phyloP scores from a whole-genome alignment of 1,140 invertebrate species.

The Bombus haemorrhoidalis region DNA sequence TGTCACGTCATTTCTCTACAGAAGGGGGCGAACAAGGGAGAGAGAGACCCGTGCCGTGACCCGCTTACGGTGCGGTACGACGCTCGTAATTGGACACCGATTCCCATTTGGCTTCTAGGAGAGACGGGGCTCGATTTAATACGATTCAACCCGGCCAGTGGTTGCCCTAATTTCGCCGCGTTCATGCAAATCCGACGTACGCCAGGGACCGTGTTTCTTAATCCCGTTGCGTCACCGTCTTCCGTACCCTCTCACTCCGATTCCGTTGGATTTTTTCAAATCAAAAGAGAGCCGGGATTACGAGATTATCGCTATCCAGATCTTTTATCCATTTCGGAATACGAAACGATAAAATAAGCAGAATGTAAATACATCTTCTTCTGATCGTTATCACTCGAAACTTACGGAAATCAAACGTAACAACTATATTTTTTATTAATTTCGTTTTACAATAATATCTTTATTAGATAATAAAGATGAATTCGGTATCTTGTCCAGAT shows the following conservation, averaged over 20 bases:
- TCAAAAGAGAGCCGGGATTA: background rate
- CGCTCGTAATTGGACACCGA: slow-evolving; percentile 60
- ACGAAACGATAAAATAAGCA: no score
- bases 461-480: no score
- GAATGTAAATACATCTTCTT: no score
- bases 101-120: slow-evolving; percentile 47
- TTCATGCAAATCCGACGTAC: slow-evolving; percentile 57
- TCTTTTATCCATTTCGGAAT: no score
- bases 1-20: slow-evolving; percentile 15
- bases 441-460: no score
- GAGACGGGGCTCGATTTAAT: slow-evolving; percentile 59
- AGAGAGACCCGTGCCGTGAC: slow-evolving; percentile 23
- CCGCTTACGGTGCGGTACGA: slow-evolving; percentile 40
- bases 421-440: no score
- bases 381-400: no score
- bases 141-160: slow-evolving; percentile 51
- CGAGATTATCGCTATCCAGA: background rate
- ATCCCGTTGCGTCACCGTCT: slow-evolving; percentile 23
- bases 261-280: slow-evolving; percentile 22
- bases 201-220: slow-evolving; percentile 41
- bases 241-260: slow-evolving; percentile 9
- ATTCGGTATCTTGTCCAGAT: no score
- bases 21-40: background rate
- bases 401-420: no score
- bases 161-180: slow-evolving; percentile 60